A percentile compares a stretch with the other conserved stretches of the same genome.
Conservation (phyloP, 2,797 vertebrate genomes). For the Myiotriccus ornatus region DNA sequence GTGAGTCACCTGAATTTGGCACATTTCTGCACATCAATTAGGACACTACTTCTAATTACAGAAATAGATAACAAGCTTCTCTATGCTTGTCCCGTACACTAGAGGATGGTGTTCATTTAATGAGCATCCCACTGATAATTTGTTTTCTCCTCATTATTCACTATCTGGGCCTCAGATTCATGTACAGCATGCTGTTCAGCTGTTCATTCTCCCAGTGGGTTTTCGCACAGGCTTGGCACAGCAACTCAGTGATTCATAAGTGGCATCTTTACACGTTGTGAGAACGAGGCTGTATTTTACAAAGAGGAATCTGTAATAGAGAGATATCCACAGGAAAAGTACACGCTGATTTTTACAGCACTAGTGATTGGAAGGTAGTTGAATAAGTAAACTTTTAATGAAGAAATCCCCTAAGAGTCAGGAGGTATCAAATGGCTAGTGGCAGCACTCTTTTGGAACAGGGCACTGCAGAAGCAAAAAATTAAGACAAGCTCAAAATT, state of each 20-base stretch:
- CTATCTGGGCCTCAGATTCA: conserved; percentile 5
- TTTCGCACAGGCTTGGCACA: conserved; percentile 25
- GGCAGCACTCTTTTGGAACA: neutral
- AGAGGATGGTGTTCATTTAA: conserved; percentile 39
- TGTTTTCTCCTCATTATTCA: conserved; percentile 57
- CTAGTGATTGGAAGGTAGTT: neutral
- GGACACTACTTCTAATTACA: conserved; percentile 16
- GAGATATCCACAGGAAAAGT: neutral
- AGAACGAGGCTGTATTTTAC: neutral
- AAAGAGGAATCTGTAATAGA: neutral
- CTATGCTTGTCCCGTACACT: neutral
- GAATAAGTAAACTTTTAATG: neutral
- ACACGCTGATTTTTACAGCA: neutral
- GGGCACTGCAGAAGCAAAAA: neutral
- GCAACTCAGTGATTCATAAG: neutral
- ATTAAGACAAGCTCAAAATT: neutral
- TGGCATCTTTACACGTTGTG: neutral
- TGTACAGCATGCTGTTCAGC: conserved; percentile 39
- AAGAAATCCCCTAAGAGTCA: neutral
- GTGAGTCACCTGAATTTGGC: neutral
- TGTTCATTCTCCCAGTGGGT: conserved; percentile 6
- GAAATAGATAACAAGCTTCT: conserved; percentile 12
- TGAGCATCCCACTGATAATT: conserved; percentile 52
- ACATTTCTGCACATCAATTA: neutral
- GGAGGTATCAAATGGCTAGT: neutral